These are phyloP conservation scores for Ptilorrhoa leucosticta DNA, from an alignment of 2,113 vertebrate species.

Conservation along the genomic window DNA sequence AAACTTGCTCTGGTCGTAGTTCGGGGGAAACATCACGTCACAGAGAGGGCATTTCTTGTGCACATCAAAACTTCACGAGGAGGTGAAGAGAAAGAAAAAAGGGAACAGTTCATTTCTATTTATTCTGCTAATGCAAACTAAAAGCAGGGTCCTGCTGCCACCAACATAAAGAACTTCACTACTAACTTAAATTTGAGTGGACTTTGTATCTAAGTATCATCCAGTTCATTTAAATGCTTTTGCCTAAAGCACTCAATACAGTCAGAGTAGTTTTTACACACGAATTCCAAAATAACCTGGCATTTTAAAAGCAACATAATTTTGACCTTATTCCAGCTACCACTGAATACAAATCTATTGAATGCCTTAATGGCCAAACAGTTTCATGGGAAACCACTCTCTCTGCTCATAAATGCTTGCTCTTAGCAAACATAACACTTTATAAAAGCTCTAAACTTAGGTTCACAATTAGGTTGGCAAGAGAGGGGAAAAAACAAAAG, in stretches of 20 bases:
- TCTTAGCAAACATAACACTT: slow-evolving; percentile 41
- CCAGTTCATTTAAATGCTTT: not conserved
- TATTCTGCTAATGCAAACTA: no score
- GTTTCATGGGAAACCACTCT: slow-evolving; percentile 25
- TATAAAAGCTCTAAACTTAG: slow-evolving; percentile 40
- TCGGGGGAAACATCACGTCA: slow-evolving; percentile 94
- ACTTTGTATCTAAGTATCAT: not conserved
- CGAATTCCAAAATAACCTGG: not conserved
- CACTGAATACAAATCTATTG: not conserved
- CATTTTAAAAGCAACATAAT: not conserved
- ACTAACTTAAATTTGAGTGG: not conserved
- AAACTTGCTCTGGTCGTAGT: slow-evolving; percentile 96
- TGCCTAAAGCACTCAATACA: not conserved
- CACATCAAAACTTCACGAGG: slow-evolving; percentile 78
- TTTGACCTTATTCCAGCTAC: slow-evolving; percentile 32
- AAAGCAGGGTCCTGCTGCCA: not conserved
- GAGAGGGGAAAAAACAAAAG: not conserved
- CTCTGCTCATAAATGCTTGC: slow-evolving; percentile 39
- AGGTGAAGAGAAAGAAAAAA: not conserved
- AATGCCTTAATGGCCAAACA: not conserved
- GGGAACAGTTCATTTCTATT: not conserved
- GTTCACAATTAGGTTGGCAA: slow-evolving; percentile 34
- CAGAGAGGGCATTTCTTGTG: slow-evolving; percentile 96
- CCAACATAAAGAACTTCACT: fast-evolving
- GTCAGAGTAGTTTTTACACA: not conserved